Evolutionary conservation across 2,888 invertebrate species (phyloP), one percentile per base, ranked within the genome.

Genomic region (Clusia tigrina): DNA sequence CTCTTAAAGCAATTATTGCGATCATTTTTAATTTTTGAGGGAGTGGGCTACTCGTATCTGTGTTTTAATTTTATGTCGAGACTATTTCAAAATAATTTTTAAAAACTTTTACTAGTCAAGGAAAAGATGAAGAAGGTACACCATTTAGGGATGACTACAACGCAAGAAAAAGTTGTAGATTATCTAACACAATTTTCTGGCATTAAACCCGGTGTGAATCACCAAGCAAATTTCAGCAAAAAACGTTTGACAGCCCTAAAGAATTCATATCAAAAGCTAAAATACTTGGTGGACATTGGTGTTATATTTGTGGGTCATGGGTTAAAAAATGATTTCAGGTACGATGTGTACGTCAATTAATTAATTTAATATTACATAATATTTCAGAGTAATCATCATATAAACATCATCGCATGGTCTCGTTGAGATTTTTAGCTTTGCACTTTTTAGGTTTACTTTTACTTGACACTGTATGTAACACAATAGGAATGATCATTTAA

Each of bases 111-210:
- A 68, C 25, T 72, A 92, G 92, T 1, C 89, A 90, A 84, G 93
- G 92, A 15, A 84, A 86, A 1, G 82, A 89, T 72, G 90, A 91
- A n/a, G n/a, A n/a, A 80, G 93, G 91, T 25, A 89, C 90, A 10
- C 92, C 94, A 0, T 94, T 95, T 76, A 91, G 95, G 73, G 95
- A 95, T 82, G 95, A 95, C 81, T 95, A 95, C 92, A 55, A 94
- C 94, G 17, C 93, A 92, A 78, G 94, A 94, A 81, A 91, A 92
- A 81, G 92, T 92, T 2, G 93, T 93, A 6, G 95, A 95, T 83
- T 95, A 95, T 81, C 81, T 95, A 68, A 95, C 95, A 1, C 92
- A 94, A 84, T 95, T 93, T 81, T 94, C 94, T 32, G 94, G 95
- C 26, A 94, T 95, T 69, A 91, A 93, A 80, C 94, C 93, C 0